These are phyloP conservation scores for Propsilocerus akamusi DNA, from an alignment of 1,140 invertebrate genomes.

Conservation along the genomic window DNA sequence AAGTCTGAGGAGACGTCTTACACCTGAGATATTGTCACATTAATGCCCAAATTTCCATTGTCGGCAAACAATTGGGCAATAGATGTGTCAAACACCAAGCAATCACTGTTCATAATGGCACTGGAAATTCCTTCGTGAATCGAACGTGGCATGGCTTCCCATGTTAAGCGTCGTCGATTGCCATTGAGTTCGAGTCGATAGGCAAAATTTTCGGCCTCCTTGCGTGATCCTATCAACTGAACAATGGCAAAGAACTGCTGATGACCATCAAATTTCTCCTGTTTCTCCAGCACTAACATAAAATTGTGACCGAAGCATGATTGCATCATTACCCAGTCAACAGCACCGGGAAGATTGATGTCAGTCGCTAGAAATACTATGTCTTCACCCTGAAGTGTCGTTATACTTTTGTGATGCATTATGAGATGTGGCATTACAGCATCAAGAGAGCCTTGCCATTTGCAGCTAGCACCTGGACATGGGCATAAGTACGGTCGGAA, in stretches of 20 bases:
- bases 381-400: constrained; percentile 92
- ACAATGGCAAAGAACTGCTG: constrained; percentile 99
- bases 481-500: constrained; percentile 94
- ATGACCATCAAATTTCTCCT: constrained; percentile 94
- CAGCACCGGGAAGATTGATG: constrained; percentile 96
- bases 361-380: constrained; percentile 99
- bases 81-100: constrained; percentile 95
- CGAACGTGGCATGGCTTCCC: constrained; percentile 96
- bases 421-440: constrained; percentile 94
- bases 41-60: constrained; percentile 98
- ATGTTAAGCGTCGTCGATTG: constrained; percentile 79
- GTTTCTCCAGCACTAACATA: constrained; percentile 98
- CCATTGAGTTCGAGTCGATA: constrained; percentile 96
- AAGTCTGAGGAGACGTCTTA: no score
- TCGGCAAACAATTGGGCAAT: constrained; percentile 97
- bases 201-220: constrained; percentile 98
- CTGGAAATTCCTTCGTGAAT: constrained; percentile 97
- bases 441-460: constrained; percentile 93
- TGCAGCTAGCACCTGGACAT: constrained; percentile 95
- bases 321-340: constrained; percentile 99
- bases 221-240: constrained; percentile 93
- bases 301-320: constrained; percentile 98
- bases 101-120: constrained; percentile 97
- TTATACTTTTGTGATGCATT: constrained; percentile 97
- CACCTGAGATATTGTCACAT: constrained; percentile 93